These are phyloP conservation scores for Cacoxenus indagator DNA, from an alignment of 2,888 invertebrate genomes.

Conservation along the genomic window DNA sequence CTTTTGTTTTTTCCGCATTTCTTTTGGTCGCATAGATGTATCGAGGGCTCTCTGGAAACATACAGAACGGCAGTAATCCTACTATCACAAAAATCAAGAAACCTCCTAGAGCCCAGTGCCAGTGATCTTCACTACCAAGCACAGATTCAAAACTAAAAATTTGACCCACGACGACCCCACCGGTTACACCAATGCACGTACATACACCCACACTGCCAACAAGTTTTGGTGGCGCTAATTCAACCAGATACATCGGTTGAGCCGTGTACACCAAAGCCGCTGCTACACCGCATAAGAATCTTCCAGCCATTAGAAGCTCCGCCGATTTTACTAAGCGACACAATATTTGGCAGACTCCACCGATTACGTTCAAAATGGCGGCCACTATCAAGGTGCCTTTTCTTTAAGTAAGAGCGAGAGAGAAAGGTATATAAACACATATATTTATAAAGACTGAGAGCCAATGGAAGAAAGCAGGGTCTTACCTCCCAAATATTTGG, in stretches of 20 bases:
- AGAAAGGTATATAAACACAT: background rate
- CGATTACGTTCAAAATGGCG: conserved; percentile 76
- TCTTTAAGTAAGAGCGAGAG: conserved; percentile 19
- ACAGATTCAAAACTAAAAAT: conserved; percentile 53
- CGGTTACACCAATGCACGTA: conserved; percentile 73
- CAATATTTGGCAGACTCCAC: conserved; percentile 76
- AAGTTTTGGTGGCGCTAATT: conserved; percentile 81
- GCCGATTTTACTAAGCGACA: conserved; percentile 78
- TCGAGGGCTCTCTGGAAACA: conserved; percentile 89
- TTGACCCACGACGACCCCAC: conserved; percentile 59
- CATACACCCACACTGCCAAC: conserved; percentile 86
- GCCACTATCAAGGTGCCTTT: conserved; percentile 78
- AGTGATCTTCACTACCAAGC: conserved; percentile 74
- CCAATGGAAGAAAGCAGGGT: background rate
- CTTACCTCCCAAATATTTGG: conserved; percentile 77
- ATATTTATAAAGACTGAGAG: background rate
- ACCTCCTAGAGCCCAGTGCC: conserved; percentile 82
- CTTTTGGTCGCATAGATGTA: conserved; percentile 80
- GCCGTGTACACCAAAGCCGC: conserved; percentile 85
- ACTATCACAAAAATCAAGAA: conserved; percentile 78
- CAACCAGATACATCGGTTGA: conserved; percentile 90
- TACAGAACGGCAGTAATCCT: conserved; percentile 74
- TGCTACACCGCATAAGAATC: conserved; percentile 81
- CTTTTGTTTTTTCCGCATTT: conserved; percentile 74
- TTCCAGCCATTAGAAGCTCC: conserved; percentile 81